These are phyloP conservation scores for Apodemus agrarius DNA, from an alignment of 2,797 vertebrate genomes.

Conservation along the genomic window DNA sequence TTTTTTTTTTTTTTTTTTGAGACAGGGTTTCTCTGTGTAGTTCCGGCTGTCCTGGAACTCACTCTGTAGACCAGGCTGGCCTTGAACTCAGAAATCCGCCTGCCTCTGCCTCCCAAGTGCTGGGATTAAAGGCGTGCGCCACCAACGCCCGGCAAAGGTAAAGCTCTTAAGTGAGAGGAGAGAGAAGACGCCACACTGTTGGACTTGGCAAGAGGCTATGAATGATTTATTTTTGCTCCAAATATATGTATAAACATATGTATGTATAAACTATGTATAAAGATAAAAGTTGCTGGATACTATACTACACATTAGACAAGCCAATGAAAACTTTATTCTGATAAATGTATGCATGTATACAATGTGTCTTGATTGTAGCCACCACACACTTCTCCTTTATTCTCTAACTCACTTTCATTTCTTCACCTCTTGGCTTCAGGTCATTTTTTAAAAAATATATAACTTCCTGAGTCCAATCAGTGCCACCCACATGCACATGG, in stretches of 20 bases:
- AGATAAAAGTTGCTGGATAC: conserved; percentile 56
- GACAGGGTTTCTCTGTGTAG: too few species aligned
- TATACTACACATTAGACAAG: conserved; percentile 46
- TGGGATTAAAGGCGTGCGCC: too few species aligned
- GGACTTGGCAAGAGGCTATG: background rate
- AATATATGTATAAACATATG: conserved; percentile 30
- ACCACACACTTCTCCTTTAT: background rate
- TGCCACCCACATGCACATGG: background rate
- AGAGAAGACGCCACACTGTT: background rate
- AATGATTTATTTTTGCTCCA: conserved; percentile 47
- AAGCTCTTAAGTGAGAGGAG: background rate
- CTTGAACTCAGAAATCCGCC: too few species aligned
- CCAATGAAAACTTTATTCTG: conserved; percentile 42
- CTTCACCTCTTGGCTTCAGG: background rate
- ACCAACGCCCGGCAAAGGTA: too few species aligned
- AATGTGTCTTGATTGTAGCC: background rate
- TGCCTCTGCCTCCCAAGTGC: too few species aligned
- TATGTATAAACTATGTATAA: background rate
- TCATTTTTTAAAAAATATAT: background rate
- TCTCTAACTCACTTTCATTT: background rate
- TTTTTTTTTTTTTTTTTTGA: too few species aligned
- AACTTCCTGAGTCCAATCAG: background rate
- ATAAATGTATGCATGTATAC: background rate
- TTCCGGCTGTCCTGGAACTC: too few species aligned
- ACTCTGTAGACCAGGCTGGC: too few species aligned